Percentiles rank a stretch among this genome's conserved stretches.
Evolutionary conservation across 2,113 vertebrate genomes (phyloP).

Genomic region (Macrotus californicus): DNA sequence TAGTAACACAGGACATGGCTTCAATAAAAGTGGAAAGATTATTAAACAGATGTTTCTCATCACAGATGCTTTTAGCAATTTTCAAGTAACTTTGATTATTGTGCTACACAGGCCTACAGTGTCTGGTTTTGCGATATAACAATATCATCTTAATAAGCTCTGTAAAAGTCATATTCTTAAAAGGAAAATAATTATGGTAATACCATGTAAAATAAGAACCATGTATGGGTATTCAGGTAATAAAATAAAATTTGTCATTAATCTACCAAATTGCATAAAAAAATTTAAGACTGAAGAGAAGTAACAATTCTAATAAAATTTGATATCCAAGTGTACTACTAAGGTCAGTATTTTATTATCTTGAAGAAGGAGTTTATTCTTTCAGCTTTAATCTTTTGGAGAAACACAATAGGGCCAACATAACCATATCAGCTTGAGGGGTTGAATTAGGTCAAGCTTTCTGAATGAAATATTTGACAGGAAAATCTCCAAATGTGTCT

Average conservation of each 20-base stretch:
- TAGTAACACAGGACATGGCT: conserved; percentile 70
- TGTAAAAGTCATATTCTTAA: neutral
- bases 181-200: conserved; percentile 1
- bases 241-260: neutral
- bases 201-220: neutral
- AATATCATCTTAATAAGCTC: neutral
- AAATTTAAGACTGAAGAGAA: conserved; percentile 7
- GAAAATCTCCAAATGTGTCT: neutral
- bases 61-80: neutral
- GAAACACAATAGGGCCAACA: neutral
- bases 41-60: conserved; percentile 17
- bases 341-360: neutral
- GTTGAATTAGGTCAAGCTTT: neutral
- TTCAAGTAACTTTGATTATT: conserved; percentile 15
- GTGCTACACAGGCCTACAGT: neutral
- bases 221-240: neutral
- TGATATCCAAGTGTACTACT: neutral
- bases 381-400: neutral
- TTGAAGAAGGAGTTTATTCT: neutral
- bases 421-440: neutral
- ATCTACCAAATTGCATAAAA: neutral
- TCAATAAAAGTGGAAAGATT: conserved; percentile 67
- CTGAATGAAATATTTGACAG: neutral
- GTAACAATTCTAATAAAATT: conserved; percentile 22
- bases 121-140: neutral